Percentiles rank a stretch among this genome's conserved stretches.
Evolutionary conservation across 2,113 vertebrate species (phyloP).

Genomic region (Tragelaphus strepsiceros): DNA sequence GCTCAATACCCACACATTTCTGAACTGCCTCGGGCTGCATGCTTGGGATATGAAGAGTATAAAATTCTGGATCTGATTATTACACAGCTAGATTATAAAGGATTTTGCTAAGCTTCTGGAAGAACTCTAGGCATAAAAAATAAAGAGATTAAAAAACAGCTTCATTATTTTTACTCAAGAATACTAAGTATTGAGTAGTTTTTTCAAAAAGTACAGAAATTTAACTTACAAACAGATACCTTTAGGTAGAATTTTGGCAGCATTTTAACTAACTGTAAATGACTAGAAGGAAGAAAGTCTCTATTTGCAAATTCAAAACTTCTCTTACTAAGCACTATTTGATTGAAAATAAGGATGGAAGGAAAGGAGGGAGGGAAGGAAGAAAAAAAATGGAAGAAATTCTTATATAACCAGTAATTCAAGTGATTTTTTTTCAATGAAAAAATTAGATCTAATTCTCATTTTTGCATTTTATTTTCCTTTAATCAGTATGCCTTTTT

Average conservation of each 20-base stretch:
- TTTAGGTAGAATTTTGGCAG: not conserved
- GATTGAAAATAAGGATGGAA: not conserved
- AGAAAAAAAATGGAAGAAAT: not conserved
- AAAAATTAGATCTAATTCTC: not conserved
- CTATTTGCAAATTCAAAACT: not conserved
- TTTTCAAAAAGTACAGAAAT: not conserved
- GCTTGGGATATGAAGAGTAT: not conserved
- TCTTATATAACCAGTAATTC: not conserved
- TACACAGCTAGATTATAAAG: not conserved
- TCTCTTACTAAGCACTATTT: not conserved
- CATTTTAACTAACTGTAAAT: not conserved
- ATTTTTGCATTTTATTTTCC: not conserved
- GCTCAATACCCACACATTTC: constrained; percentile 28
- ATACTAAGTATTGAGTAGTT: not conserved
- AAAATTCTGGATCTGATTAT: constrained; percentile 41
- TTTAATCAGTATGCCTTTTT: not conserved
- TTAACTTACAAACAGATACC: not conserved
- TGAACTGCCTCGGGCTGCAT: not conserved
- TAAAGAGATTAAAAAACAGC: not conserved
- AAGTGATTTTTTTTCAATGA: not conserved
- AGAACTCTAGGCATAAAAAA: not conserved
- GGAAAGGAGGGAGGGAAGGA: not conserved
- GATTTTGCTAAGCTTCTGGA: constrained; percentile 10
- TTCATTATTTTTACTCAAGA: not conserved
- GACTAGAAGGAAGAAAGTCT: not conserved